Evolutionary conservation across 2,113 vertebrate species (phyloP).

Genomic region (Acrocephalus arundinaceus): DNA sequence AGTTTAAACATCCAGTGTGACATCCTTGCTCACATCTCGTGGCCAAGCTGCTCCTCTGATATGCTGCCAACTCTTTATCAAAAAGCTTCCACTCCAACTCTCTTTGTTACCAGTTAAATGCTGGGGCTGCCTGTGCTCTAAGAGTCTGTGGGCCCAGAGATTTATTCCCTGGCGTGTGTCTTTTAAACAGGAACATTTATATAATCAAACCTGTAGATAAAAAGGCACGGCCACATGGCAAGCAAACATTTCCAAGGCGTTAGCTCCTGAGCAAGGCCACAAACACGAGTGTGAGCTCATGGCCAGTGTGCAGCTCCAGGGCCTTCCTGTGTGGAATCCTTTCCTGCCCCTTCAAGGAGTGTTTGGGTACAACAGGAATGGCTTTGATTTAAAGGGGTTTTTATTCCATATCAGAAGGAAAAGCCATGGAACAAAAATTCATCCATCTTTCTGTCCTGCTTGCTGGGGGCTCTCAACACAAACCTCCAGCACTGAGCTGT

Average conservation of each 20-base stretch:
- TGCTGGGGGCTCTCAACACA: background rate
- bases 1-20: background rate
- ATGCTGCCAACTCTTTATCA: background rate
- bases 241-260: background rate
- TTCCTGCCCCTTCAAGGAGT: background rate
- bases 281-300: accelerated
- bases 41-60: background rate
- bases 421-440: background rate
- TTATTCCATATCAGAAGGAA: background rate
- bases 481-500: accelerated
- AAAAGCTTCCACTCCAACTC: background rate
- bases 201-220: conserved; percentile 22
- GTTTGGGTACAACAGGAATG: background rate
- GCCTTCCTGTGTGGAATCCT: background rate
- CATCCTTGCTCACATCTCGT: background rate
- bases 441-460: background rate
- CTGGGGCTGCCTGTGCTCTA: background rate
- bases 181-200: conserved; percentile 46
- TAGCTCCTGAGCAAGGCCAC: background rate
- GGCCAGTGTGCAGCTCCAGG: accelerated
- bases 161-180: background rate
- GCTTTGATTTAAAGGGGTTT: background rate
- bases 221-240: background rate
- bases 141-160: background rate
- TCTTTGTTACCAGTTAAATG: background rate